Percentiles rank a stretch among this genome's conserved stretches.
phyloP scores from a whole-genome alignment of 2,797 vertebrate genomes.

The Lateolabrax maculatus region DNA sequence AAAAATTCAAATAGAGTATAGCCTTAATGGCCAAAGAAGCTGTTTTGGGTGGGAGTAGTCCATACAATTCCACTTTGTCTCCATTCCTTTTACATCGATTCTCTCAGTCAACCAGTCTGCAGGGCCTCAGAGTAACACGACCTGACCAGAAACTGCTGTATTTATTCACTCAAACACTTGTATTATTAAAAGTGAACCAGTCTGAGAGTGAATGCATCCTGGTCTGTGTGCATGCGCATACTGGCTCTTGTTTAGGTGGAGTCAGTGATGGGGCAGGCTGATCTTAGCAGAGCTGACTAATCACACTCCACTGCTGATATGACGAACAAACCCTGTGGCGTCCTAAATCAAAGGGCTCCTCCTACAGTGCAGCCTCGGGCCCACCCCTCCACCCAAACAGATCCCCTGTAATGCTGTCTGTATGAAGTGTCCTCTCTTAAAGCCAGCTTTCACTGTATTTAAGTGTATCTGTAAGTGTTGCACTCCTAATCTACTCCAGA shows the following conservation, averaged over 20 bases:
- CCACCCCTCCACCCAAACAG: slow-evolving; percentile 56
- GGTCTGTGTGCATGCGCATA: slow-evolving; percentile 53
- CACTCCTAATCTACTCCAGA: slow-evolving; percentile 76
- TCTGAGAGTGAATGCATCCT: slow-evolving; percentile 47
- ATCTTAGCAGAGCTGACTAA: slow-evolving; percentile 40
- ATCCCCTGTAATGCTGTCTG: slow-evolving; percentile 52
- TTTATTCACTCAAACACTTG: slow-evolving; percentile 60
- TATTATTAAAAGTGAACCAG: slow-evolving; percentile 35
- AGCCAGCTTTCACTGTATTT: slow-evolving; percentile 69
- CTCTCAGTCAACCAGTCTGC: slow-evolving; percentile 60
- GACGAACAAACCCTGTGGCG: slow-evolving; percentile 70
- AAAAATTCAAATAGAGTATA: slow-evolving; percentile 13
- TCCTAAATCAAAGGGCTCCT: slow-evolving; percentile 48
- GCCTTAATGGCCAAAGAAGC: slow-evolving; percentile 13
- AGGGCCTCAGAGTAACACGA: slow-evolving; percentile 59
- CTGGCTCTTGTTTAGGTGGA: slow-evolving; percentile 51
- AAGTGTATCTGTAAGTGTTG: slow-evolving; percentile 69
- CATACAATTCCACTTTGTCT: slow-evolving; percentile 42
- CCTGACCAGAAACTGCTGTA: slow-evolving; percentile 70
- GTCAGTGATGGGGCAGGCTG: slow-evolving; percentile 5
- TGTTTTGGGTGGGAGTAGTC: slow-evolving; percentile 36
- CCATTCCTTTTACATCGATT: slow-evolving; percentile 58
- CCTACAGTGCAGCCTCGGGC: slow-evolving; percentile 38
- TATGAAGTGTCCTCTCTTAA: slow-evolving; percentile 62
- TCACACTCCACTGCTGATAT: slow-evolving; percentile 43